phyloP scores from a whole-genome alignment of 1,140 invertebrate genomes.

The Eulimnadia texana region DNA sequence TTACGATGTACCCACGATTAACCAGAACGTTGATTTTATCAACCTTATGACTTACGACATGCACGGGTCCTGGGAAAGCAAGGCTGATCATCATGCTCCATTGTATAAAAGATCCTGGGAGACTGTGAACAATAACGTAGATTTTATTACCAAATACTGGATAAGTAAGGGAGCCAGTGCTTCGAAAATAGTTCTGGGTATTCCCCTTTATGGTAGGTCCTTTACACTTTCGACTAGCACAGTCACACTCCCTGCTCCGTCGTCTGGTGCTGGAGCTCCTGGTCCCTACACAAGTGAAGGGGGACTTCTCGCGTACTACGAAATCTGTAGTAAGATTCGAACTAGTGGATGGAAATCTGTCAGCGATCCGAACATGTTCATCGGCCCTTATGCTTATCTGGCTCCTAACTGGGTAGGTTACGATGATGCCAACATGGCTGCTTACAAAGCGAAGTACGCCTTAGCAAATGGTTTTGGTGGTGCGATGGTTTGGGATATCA shows the following conservation, averaged over 20 bases:
- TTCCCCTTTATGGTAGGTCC: conserved; percentile 8
- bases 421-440: conserved; percentile 19
- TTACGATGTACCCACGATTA: conserved; percentile 23
- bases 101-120: conserved; percentile 18
- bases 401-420: conserved; percentile 20
- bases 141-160: conserved; percentile 39
- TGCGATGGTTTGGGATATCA: conserved; percentile 24
- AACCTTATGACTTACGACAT: conserved; percentile 26
- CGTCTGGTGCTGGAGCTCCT: conserved; percentile 11
- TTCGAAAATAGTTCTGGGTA: conserved; percentile 11
- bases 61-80: conserved; percentile 21
- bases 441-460: conserved; percentile 19
- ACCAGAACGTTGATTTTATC: conserved; percentile 23
- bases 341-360: conserved; percentile 17
- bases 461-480: conserved; percentile 18
- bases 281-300: conserved; percentile 15
- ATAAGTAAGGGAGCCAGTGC: conserved; percentile 2
- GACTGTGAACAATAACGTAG: conserved; percentile 17
- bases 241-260: conserved; percentile 20
- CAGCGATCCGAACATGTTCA: not conserved
- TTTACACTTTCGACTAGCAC: conserved; percentile 23
- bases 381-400: conserved; percentile 8
- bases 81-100: conserved; percentile 23
- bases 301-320: conserved; percentile 20
- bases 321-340: conserved; percentile 19